Base-by-base conservation (phyloP, 2,113 vertebrate genomes). In the Otolemur garnettii region DNA sequence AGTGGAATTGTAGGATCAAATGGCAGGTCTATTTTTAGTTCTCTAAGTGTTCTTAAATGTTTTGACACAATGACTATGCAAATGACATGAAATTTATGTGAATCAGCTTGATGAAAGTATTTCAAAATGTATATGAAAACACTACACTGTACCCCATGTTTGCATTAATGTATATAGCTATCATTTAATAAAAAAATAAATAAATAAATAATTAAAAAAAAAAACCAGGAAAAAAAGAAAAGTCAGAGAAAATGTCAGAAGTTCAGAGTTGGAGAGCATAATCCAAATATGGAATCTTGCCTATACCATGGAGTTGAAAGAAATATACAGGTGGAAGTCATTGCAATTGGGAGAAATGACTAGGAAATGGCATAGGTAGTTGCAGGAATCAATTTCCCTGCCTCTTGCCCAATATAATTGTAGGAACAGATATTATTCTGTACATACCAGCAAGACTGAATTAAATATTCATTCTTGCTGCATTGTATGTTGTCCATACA, bases 381-480 rank as follows among this genome's bases (percentile, higher is more conserved):
- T 66, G 19, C 30, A 79, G n/a, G 42, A 93, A 93, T 87, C 83
- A 64, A 45, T 24, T 83, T 72, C 53, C 14, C 50, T 64, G 88
- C 42, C 14, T 53, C 64, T 26, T 57, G 15, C 33, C 64, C 83
- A 82, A 21, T 45, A 6, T 79, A 80, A 93, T 3, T 59, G 7
- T 14, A 78, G n/a, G 15, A 12, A 84, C 42, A 72, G 62, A 35
- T 68, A 74, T n/a, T 80, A 81, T 17, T 22, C 57, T 78, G 35
- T 35, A 74, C 33, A 4, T 68, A 85, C 66, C 69, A 85, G 35
- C 35, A 93, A 94, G 22, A 66, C 7, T 69, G 17, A 71, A 79
- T 75, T 53, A 86, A 91, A 79, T 59, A 68, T 66, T 82, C 80
- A 86, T 69, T 95, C 50, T 80, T 80, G 82, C 4, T 94, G 57